phyloP scores from a whole-genome alignment of 2,888 invertebrate species.

The Heliconius aoede region DNA sequence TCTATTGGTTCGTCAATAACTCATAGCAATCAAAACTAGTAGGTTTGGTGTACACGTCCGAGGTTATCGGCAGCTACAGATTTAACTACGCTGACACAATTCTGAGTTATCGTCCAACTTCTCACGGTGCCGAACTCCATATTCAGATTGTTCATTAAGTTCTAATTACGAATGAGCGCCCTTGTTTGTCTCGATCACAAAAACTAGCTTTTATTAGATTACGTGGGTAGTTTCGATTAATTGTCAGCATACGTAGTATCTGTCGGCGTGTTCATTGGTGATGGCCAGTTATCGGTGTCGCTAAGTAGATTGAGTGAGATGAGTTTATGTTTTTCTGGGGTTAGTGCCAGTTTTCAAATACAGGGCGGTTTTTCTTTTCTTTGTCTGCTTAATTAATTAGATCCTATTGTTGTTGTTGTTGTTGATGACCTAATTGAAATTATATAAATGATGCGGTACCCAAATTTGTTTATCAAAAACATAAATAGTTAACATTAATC shows the following conservation, averaged over 20 bases:
- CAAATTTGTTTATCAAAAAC: background rate
- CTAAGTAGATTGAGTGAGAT: slow-evolving; percentile 77
- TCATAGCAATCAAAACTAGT: slow-evolving; percentile 76
- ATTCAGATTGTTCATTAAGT: slow-evolving; percentile 81
- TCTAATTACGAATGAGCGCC: slow-evolving; percentile 82
- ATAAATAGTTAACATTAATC: background rate
- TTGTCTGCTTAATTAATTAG: slow-evolving; percentile 53
- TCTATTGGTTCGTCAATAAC: slow-evolving; percentile 67
- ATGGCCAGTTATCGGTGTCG: slow-evolving; percentile 79
- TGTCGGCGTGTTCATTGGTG: slow-evolving; percentile 78
- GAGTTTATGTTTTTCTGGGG: slow-evolving; percentile 67
- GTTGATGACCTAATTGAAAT: slow-evolving; percentile 43
- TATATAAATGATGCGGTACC: slow-evolving; percentile 11
- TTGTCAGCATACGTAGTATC: slow-evolving; percentile 75
- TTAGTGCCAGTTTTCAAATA: slow-evolving; percentile 62
- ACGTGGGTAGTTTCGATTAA: slow-evolving; percentile 83
- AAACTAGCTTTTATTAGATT: slow-evolving; percentile 83
- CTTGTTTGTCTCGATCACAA: slow-evolving; percentile 82
- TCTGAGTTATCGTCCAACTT: slow-evolving; percentile 80
- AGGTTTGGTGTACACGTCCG: slow-evolving; percentile 67
- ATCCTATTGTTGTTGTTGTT: slow-evolving; percentile 47
- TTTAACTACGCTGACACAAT: slow-evolving; percentile 84
- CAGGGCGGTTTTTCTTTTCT: slow-evolving; percentile 49
- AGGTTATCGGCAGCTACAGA: slow-evolving; percentile 81
- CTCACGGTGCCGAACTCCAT: slow-evolving; percentile 82